Conservation (phyloP, 2,797 vertebrate genomes). For the Spatula versicolor region DNA sequence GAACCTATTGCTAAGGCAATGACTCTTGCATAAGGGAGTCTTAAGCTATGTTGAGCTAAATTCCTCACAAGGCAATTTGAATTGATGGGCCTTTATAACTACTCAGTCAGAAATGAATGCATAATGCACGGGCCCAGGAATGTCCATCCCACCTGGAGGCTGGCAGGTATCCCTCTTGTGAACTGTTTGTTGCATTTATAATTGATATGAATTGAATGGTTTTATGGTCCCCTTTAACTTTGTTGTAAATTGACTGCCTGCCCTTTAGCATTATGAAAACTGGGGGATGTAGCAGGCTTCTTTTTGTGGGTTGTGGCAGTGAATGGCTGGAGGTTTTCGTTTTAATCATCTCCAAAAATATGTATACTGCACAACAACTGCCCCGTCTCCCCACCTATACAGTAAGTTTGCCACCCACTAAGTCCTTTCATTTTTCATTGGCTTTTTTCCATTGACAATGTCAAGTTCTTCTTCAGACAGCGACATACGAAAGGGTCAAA, state of each 20-base stretch:
- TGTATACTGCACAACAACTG: not conserved
- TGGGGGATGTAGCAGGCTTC: not conserved
- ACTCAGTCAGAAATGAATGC: not conserved
- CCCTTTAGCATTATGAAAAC: not conserved
- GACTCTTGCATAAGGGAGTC: not conserved
- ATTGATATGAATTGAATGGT: not conserved
- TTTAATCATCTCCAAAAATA: not conserved
- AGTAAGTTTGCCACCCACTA: not conserved
- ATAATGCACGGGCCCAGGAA: not conserved
- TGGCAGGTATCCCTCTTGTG: slow-evolving; percentile 22
- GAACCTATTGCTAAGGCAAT: not conserved
- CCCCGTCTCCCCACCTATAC: not conserved
- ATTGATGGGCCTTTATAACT: not conserved
- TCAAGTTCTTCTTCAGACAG: not conserved
- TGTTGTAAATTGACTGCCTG: not conserved
- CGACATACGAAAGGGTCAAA: not conserved
- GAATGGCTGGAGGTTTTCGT: not conserved
- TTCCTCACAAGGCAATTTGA: not conserved
- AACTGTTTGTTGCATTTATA: not conserved
- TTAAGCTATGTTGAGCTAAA: not conserved
- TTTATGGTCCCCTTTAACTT: not conserved
- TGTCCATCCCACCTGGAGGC: not conserved
- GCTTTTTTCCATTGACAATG: not conserved
- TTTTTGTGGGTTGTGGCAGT: not conserved
- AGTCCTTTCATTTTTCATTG: fast-evolving